A percentile compares a stretch with the other conserved stretches of the same genome.
These are phyloP conservation scores for Pomatostomus ruficeps DNA, from an alignment of 2,113 vertebrate species.

Conservation along the genomic window DNA sequence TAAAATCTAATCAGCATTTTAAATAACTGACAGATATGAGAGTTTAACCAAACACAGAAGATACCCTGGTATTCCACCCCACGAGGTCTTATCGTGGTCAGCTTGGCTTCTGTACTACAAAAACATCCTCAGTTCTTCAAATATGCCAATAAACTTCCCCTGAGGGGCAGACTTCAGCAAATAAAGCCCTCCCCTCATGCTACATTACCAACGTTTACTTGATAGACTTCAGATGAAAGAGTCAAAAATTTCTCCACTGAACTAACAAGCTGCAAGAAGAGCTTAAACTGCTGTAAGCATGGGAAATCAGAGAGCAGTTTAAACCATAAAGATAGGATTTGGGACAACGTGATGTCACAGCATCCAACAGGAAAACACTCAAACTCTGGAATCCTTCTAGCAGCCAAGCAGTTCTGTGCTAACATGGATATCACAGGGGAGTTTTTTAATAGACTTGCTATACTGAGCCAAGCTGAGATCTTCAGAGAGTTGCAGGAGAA, in stretches of 20 bases:
- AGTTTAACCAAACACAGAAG: constrained; percentile 54
- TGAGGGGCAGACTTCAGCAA: neutral
- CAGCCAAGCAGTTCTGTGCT: neutral
- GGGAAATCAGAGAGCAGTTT: neutral
- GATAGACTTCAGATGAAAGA: neutral
- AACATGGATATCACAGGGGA: neutral
- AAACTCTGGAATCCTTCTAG: neutral
- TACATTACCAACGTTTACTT: neutral
- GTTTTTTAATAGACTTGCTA: neutral
- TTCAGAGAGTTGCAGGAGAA: neutral
- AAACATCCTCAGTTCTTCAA: constrained; percentile 47
- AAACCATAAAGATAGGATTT: neutral
- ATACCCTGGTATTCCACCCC: neutral
- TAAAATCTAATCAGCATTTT: constrained; percentile 34
- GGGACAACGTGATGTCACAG: neutral
- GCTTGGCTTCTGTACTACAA: neutral
- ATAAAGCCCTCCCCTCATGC: neutral
- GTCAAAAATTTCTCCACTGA: neutral
- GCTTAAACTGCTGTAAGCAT: neutral
- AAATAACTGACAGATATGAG: neutral
- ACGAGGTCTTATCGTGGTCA: neutral
- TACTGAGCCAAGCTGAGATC: neutral
- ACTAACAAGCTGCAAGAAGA: neutral
- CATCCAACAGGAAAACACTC: neutral
- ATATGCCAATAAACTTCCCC: neutral